Percentiles rank a stretch among this genome's conserved stretches.
These are phyloP conservation scores for Thecocarcelia acutangulata DNA, from an alignment of 2,888 invertebrate genomes.

Conservation along the genomic window DNA sequence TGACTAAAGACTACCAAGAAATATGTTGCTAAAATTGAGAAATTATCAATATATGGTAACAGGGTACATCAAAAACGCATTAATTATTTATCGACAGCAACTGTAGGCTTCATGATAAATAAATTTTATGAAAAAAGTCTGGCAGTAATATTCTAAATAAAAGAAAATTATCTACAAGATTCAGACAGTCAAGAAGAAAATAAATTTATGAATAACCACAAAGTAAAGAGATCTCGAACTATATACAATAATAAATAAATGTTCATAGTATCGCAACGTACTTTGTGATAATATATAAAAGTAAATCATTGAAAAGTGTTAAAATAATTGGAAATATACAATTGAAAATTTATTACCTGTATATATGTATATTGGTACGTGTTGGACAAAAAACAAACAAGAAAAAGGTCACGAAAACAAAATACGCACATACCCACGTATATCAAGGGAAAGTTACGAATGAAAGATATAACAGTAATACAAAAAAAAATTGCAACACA, in stretches of 20 bases:
- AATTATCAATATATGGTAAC: constrained; percentile 30
- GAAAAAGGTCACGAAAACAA: constrained; percentile 55
- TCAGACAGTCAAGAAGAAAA: not conserved
- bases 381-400: constrained; percentile 25
- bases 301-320: not conserved
- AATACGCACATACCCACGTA: constrained; percentile 11
- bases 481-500: constrained; percentile 52
- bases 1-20: constrained; percentile 5
- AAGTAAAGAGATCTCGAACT: no score
- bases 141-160: constrained; percentile 19
- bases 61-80: constrained; percentile 12
- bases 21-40: constrained; percentile 7
- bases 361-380: not conserved
- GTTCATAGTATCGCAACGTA: no score
- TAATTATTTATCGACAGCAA: constrained; percentile 5
- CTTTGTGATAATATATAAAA: not conserved
- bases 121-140: constrained; percentile 20
- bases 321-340: not conserved
- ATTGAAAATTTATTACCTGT: not conserved
- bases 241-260: constrained; percentile 7
- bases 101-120: not conserved
- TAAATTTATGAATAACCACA: no score
- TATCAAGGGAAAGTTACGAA: constrained; percentile 63
- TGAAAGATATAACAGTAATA: constrained; percentile 48
- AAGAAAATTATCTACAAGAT: constrained; percentile 28